phyloP scores from a whole-genome alignment of 2,888 invertebrate genomes.

The Patella depressa region DNA sequence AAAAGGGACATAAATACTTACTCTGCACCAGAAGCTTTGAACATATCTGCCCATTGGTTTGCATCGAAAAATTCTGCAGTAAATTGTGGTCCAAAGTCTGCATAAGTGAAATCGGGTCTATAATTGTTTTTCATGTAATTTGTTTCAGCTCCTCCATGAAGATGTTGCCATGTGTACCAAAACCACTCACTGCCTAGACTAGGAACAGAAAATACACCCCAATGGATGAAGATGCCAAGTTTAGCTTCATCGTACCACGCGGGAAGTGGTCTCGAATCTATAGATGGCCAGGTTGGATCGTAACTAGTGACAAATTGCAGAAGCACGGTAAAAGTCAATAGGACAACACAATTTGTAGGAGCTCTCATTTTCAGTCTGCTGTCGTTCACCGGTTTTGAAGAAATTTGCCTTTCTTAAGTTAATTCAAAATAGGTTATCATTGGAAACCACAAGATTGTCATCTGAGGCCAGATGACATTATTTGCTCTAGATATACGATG shows the following conservation, averaged over 20 bases:
- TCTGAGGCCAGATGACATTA: too few species aligned
- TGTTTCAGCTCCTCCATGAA: constrained; percentile 46
- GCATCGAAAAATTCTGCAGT: constrained; percentile 90
- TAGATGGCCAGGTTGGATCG: constrained; percentile 84
- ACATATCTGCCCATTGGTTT: constrained; percentile 85
- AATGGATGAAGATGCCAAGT: constrained; percentile 92
- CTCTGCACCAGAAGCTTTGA: constrained; percentile 87
- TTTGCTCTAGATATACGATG: too few species aligned
- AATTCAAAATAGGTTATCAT: too few species aligned
- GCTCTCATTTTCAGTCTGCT: too few species aligned
- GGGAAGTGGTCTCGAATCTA: constrained; percentile 87
- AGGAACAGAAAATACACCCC: constrained; percentile 94
- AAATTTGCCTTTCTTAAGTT: too few species aligned
- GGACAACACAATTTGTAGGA: too few species aligned
- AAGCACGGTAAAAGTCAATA: too few species aligned
- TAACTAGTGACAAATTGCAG: constrained; percentile 23
- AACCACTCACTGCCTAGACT: constrained; percentile 79
- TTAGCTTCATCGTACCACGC: constrained; percentile 91
- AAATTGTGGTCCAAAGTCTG: constrained; percentile 89
- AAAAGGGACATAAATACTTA: constrained; percentile 46
- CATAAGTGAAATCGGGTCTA: constrained; percentile 88
- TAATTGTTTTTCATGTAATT: constrained; percentile 87
- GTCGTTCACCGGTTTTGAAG: too few species aligned
- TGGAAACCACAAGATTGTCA: too few species aligned
- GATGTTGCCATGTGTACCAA: constrained; percentile 61